A percentile compares a stretch with the other conserved stretches of the same genome.
These are phyloP conservation scores for Euphysa ruthae DNA, from an alignment of 30 jellyfish, hydroid and myxozoan species.

Conservation along the genomic window DNA sequence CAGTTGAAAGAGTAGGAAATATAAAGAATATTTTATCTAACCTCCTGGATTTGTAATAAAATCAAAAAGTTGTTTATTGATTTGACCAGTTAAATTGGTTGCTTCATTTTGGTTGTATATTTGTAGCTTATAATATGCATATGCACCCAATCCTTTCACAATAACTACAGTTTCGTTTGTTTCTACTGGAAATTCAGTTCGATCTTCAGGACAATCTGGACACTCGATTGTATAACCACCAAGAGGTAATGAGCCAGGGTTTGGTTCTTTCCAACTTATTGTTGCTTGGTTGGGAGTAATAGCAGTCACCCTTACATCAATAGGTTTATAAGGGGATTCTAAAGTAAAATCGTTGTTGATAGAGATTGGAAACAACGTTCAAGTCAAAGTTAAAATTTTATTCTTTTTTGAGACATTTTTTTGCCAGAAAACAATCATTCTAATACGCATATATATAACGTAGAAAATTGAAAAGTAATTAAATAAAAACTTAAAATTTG, in stretches of 20 bases:
- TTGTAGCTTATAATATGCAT: slow-evolving; percentile 16
- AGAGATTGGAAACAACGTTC: too few relatives aligned
- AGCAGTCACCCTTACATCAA: neutral
- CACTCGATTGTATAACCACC: slow-evolving; percentile 8
- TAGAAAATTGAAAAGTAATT: neutral
- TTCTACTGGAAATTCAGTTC: neutral
- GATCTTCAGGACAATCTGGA: slow-evolving; percentile 9
- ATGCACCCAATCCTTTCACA: slow-evolving; percentile 28
- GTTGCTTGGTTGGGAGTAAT: slow-evolving; percentile 3
- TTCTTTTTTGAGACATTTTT: too few relatives aligned
- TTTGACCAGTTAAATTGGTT: slow-evolving; percentile 45
- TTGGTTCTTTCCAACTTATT: slow-evolving; percentile 8
- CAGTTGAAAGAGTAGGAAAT: too few relatives aligned
- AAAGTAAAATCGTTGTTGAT: too few relatives aligned
- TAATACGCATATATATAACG: too few relatives aligned
- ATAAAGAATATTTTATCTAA: neutral
- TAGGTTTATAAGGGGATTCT: slow-evolving; percentile 18
- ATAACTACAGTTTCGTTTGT: neutral
- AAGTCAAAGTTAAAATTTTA: too few relatives aligned
- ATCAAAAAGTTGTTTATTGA: neutral
- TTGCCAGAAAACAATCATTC: too few relatives aligned
- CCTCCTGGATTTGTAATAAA: slow-evolving; percentile 64
- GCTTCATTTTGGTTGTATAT: slow-evolving; percentile 37
- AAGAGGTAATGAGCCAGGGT: slow-evolving; percentile 4
- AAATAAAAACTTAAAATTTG: neutral